Percentiles rank a stretch among this genome's conserved stretches.
Evolutionary conservation across 1,140 invertebrate species (phyloP).

Genomic region (Aphis craccivora): DNA sequence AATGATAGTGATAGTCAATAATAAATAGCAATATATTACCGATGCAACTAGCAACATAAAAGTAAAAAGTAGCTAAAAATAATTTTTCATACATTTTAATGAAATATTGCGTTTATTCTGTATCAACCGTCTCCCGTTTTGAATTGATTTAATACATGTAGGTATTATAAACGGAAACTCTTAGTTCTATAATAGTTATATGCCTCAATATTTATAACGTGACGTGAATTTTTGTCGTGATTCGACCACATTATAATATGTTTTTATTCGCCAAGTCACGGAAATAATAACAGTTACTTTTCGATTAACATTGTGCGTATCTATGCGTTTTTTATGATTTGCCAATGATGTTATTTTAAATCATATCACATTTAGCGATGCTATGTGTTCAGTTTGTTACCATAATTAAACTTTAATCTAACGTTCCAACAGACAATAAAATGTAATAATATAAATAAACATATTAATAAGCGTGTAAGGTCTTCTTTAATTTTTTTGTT

Average conservation of each 20-base stretch:
- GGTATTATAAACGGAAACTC: slow-evolving; percentile 3
- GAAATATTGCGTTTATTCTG: not conserved
- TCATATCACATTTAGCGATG: not conserved
- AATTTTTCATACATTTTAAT: not conserved
- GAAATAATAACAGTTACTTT: slow-evolving; percentile 31
- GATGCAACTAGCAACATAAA: not conserved
- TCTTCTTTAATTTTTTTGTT: not conserved
- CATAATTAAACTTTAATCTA: not conserved
- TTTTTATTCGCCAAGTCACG: not conserved
- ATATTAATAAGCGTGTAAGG: not conserved
- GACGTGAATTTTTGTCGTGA: slow-evolving; percentile 36
- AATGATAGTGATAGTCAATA: not conserved
- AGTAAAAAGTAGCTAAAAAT: not conserved
- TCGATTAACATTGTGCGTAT: slow-evolving; percentile 25
- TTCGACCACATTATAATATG: not conserved
- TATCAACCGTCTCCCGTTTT: not conserved
- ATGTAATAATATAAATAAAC: not conserved
- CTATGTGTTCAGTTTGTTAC: not conserved
- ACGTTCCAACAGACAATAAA: not conserved
- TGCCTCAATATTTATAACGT: slow-evolving; percentile 24
- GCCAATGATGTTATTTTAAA: not conserved
- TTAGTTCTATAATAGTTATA: not conserved
- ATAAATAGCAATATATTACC: not conserved
- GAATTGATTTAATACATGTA: not conserved
- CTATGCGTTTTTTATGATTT: not conserved